Base-by-base conservation (phyloP, 2,797 vertebrate species). In the Adrianichthys oophorus region DNA sequence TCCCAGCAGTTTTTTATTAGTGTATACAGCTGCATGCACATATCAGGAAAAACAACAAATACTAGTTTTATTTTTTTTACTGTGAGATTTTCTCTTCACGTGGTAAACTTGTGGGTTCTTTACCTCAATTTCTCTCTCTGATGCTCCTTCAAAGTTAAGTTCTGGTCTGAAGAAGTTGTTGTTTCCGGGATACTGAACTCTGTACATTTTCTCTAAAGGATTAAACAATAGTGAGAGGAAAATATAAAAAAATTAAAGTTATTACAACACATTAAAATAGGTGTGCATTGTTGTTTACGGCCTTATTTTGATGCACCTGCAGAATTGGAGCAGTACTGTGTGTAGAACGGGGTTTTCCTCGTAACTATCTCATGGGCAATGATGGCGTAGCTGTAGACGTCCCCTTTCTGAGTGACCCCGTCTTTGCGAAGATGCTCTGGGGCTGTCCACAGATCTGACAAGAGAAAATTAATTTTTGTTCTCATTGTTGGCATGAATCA, bases 1-100 rank as follows among this genome's bases (percentile, higher is more conserved):
- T 99, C 96, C 97, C 97, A 99, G 83, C 95, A 95, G 84, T 23
- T 96, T 77, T 92, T 94, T 71, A 98, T 95, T 56, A 99, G 88
- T 17, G 86, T 87, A 58, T 93, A 94, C 4, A 99, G 86, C 97
- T 99, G 23, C 4, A 50, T 1, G 41, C 24, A 69, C 42, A 62
- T 15, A 41, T 1, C 23, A 4, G 0, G 51, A 0, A 2, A 26
- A 17, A 0, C 29, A 32, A 32, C 0, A 3, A 32, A 2, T 26
- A 26, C 5, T 7, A 26, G 26, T 7, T 26, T 12, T 37, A 12
- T 37, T 3, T 12, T 37, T 12, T 37, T 12, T 10, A 32, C 0
- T 37, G 10, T 12, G 32, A 12, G 10, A 3, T 12, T 37, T 37
- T 37, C 3, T 12, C 8, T 37, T 37, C 1, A 12, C 32, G 13